These are phyloP conservation scores for Brachionus angularis DNA, from an alignment of 1,140 invertebrate species.

Conservation along the genomic window DNA sequence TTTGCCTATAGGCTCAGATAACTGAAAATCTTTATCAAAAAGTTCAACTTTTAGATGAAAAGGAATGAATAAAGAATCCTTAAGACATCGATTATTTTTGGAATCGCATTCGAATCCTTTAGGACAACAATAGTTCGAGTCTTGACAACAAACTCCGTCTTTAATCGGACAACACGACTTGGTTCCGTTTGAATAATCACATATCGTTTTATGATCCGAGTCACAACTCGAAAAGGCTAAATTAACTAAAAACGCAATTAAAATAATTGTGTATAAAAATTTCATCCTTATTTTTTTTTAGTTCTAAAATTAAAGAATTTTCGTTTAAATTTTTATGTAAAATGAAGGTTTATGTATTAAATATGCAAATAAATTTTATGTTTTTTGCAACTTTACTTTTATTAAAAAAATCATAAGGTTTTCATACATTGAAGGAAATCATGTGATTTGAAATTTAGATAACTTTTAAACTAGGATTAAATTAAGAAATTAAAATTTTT, in stretches of 20 bases:
- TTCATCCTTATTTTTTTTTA: too few species aligned
- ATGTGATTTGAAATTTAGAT: background rate
- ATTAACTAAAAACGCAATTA: too few species aligned
- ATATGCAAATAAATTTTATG: too few species aligned
- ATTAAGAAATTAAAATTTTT: background rate
- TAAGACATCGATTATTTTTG: background rate
- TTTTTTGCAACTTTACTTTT: too few species aligned
- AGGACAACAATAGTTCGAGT: slow-evolving; percentile 35
- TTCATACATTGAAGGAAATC: too few species aligned
- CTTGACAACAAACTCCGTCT: slow-evolving; percentile 37
- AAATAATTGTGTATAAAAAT: too few species aligned
- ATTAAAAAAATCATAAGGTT: too few species aligned
- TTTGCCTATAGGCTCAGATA: too few species aligned
- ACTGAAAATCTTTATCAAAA: background rate
- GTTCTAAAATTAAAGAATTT: too few species aligned
- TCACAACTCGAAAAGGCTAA: too few species aligned
- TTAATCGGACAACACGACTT: slow-evolving; percentile 27
- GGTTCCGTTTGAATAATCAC: slow-evolving; percentile 19
- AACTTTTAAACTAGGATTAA: background rate
- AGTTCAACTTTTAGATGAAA: background rate
- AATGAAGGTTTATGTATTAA: too few species aligned
- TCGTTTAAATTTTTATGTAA: too few species aligned
- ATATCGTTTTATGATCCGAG: background rate
- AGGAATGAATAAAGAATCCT: background rate
- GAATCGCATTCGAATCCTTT: slow-evolving; percentile 26